Conservation (phyloP, 2,888 invertebrate species). For the Taenaris catops region DNA sequence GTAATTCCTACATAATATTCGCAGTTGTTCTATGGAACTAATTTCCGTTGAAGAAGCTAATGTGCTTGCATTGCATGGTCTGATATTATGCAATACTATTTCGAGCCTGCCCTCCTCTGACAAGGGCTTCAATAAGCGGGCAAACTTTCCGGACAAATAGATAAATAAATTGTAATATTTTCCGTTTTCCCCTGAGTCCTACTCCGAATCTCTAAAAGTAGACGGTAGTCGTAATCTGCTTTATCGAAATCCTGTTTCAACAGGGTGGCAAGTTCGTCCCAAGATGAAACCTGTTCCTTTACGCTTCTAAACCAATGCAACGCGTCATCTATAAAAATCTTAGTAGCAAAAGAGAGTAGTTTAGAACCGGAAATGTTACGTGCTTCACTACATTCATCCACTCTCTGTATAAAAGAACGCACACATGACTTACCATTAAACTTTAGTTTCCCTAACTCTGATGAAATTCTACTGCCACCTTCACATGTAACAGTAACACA, state of each 20-base stretch:
- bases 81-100: constrained; percentile 18
- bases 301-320: constrained; percentile 21
- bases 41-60: no score
- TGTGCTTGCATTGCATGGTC: no score
- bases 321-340: constrained; percentile 18
- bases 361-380: constrained; percentile 10
- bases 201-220: constrained; percentile 17
- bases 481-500: no score
- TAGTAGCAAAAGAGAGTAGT: constrained; percentile 12
- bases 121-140: constrained; percentile 1
- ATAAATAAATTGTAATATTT: constrained; percentile 20
- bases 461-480: no score
- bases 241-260: constrained; percentile 9
- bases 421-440: no score
- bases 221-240: not conserved
- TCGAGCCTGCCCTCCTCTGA: not conserved
- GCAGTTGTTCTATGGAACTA: constrained; percentile 14
- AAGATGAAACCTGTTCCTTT: constrained; percentile 6
- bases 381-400: constrained; percentile 12
- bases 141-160: constrained; percentile 17
- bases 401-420: constrained; percentile 13
- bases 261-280: constrained; percentile 9
- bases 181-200: constrained; percentile 19
- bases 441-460: no score
- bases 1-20: constrained; percentile 16